Conservation (phyloP, 1,140 invertebrate species). For the Caerostris darwini region DNA sequence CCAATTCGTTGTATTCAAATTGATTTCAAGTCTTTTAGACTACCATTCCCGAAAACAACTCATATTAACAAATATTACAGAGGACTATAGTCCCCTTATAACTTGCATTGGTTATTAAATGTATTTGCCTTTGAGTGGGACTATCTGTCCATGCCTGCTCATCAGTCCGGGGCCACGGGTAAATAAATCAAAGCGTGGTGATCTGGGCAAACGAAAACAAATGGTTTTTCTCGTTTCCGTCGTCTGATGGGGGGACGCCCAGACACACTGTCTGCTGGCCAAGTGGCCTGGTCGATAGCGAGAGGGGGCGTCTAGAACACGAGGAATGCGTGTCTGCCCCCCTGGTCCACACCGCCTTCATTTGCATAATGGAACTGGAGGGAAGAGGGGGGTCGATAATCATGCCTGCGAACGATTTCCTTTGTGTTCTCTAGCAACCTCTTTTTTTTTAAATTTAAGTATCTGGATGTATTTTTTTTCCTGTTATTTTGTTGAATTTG, state of each 20-base stretch:
- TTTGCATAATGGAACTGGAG: not conserved
- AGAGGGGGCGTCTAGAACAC: not conserved
- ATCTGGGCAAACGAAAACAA: not conserved
- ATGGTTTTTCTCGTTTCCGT: not conserved
- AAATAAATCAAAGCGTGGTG: not conserved
- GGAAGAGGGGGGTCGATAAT: not conserved
- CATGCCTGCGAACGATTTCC: not conserved
- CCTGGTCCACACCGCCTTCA: not conserved
- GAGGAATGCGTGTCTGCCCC: not conserved
- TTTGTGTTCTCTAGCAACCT: not conserved
- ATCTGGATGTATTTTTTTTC: not conserved
- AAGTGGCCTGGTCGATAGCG: not conserved
- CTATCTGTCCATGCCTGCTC: no score
- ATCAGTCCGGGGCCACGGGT: not conserved
- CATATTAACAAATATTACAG: no score
- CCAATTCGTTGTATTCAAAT: no score
- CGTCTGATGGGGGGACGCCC: not conserved
- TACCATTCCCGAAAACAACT: no score
- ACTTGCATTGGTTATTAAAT: no score
- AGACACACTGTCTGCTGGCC: constrained; percentile 6
- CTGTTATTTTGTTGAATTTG: not conserved
- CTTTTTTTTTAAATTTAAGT: not conserved
- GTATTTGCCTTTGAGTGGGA: no score
- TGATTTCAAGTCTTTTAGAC: no score
- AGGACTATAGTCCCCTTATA: no score